Conservation (phyloP, 1,140 invertebrate species). For the Pissodes strobi region DNA sequence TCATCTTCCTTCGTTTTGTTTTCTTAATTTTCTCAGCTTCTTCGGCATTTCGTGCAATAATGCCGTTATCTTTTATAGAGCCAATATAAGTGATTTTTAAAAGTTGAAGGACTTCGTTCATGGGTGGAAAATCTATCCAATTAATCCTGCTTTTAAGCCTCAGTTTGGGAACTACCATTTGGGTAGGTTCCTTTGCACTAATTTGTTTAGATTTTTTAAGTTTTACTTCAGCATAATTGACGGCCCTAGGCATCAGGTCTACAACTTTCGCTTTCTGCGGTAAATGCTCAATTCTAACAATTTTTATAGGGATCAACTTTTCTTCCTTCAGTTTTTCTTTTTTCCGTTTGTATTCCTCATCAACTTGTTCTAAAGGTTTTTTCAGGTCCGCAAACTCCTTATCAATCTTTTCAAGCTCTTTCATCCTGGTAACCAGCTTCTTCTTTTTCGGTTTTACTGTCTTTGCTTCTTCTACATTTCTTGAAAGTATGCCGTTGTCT, state of each 20-base stretch:
- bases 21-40: slow-evolving; percentile 69
- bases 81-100: slow-evolving; percentile 60
- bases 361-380: slow-evolving; percentile 39
- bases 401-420: slow-evolving; percentile 61
- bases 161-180: slow-evolving; percentile 68
- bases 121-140: slow-evolving; percentile 65
- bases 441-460: slow-evolving; percentile 65
- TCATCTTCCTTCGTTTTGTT: slow-evolving; percentile 52
- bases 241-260: slow-evolving; percentile 37
- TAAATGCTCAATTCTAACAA: slow-evolving; percentile 34
- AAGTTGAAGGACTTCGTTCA: slow-evolving; percentile 54
- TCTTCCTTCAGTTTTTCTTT: slow-evolving; percentile 35
- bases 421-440: slow-evolving; percentile 71
- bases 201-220: slow-evolving; percentile 42
- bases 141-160: slow-evolving; percentile 68
- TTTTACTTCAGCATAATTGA: slow-evolving; percentile 46
- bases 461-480: slow-evolving; percentile 71
- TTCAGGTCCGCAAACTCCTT: slow-evolving; percentile 43
- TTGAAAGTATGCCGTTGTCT: slow-evolving; percentile 69
- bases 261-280: slow-evolving; percentile 42
- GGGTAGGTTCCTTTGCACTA: slow-evolving; percentile 43
- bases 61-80: slow-evolving; percentile 62
- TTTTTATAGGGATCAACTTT: slow-evolving; percentile 41
- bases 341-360: slow-evolving; percentile 40
- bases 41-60: slow-evolving; percentile 70